Conservation (phyloP, 2,888 invertebrate genomes). For the Erebia palarica region DNA sequence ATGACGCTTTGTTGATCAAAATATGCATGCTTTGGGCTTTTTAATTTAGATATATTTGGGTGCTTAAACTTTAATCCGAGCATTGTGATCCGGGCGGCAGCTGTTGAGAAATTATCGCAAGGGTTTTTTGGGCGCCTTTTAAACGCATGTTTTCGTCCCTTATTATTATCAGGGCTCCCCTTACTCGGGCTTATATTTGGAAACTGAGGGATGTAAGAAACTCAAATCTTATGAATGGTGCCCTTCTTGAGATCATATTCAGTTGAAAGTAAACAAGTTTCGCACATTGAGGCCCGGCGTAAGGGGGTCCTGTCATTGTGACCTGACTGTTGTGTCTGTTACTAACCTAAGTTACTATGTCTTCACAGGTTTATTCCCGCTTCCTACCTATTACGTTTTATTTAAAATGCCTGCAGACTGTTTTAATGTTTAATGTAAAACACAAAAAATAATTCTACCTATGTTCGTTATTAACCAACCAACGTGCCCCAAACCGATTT, state of each 20-base stretch:
- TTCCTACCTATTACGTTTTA: constrained; percentile 9
- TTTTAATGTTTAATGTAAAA: neutral
- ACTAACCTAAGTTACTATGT: constrained; percentile 27
- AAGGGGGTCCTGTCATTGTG: constrained; percentile 58
- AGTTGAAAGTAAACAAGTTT: constrained; percentile 74
- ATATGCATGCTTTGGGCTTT: constrained; percentile 53
- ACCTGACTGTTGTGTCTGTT: constrained; percentile 48
- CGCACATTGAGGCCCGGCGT: constrained; percentile 51
- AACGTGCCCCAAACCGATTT: too few relatives aligned
- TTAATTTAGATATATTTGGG: constrained; percentile 58
- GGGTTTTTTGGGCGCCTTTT: constrained; percentile 72
- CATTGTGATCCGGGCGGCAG: constrained; percentile 71
- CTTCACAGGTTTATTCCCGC: neutral
- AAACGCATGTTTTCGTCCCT: constrained; percentile 65
- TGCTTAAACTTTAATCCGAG: constrained; percentile 76
- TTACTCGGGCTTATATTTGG: constrained; percentile 63
- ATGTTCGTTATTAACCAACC: too few relatives aligned
- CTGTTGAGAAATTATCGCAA: constrained; percentile 69
- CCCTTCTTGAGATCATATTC: constrained; percentile 72
- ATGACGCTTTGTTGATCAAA: constrained; percentile 54
- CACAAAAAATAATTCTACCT: too few relatives aligned
- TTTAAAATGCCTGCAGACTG: neutral
- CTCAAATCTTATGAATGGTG: constrained; percentile 65
- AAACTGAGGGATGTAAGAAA: constrained; percentile 65
- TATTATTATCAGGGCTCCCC: constrained; percentile 75